Evolutionary conservation across 2,888 invertebrate species (phyloP).

Genomic region (Drosophila mimetica): DNA sequence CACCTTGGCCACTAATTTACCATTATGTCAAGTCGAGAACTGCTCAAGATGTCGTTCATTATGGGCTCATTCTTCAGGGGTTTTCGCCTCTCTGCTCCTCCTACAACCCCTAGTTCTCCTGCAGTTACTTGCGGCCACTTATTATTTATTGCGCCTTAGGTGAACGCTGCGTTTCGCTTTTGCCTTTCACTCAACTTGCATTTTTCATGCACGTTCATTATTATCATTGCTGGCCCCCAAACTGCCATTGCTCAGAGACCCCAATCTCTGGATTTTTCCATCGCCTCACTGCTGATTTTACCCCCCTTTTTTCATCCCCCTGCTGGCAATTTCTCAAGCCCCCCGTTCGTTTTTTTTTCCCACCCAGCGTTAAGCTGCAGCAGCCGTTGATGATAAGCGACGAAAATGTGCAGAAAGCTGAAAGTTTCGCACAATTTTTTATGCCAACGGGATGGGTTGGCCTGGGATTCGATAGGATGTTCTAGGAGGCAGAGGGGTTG

Average conservation of each 20-base stretch:
- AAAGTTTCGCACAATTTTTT: constrained; percentile 78
- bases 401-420: constrained; percentile 80
- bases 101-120: neutral
- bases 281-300: constrained; percentile 19
- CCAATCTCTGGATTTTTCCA: constrained; percentile 15
- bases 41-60: constrained; percentile 73
- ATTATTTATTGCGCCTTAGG: constrained; percentile 79
- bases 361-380: constrained; percentile 63
- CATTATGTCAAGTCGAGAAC: constrained; percentile 70
- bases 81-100: neutral
- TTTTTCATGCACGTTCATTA: constrained; percentile 80
- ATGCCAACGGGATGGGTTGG: constrained; percentile 46
- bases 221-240: constrained; percentile 62
- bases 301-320: neutral
- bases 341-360: neutral
- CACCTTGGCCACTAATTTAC: constrained; percentile 72
- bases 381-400: constrained; percentile 75
- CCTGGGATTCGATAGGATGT: neutral
- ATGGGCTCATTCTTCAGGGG: constrained; percentile 63
- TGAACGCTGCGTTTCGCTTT: constrained; percentile 54
- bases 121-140: constrained; percentile 52
- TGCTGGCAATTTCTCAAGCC: constrained; percentile 12
- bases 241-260: constrained; percentile 13
- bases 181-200: constrained; percentile 73
- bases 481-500: neutral